Percentiles rank a stretch among this genome's conserved stretches.
phyloP scores from a whole-genome alignment of 2,888 invertebrate species.

The Phlogophora meticulosa region DNA sequence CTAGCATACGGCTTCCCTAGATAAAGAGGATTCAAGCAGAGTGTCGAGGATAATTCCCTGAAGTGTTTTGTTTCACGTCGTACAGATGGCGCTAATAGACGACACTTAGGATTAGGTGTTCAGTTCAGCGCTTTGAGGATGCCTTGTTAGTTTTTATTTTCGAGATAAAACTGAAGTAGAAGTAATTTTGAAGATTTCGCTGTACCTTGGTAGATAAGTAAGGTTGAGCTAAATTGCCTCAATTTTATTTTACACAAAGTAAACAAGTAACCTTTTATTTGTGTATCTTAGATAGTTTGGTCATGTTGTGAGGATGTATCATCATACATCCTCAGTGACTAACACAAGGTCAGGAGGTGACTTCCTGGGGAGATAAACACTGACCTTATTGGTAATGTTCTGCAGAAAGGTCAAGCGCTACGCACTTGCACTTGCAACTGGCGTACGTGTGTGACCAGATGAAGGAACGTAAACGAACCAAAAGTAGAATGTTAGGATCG shows the following conservation, averaged over 20 bases:
- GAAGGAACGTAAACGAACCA: too few species aligned
- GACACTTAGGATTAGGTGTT: constrained; percentile 30
- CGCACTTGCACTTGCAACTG: too few species aligned
- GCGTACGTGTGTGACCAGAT: too few species aligned
- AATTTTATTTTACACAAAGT: constrained; percentile 4
- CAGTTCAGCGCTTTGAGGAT: constrained; percentile 12
- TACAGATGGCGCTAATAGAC: constrained; percentile 46
- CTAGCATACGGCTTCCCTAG: constrained; percentile 35
- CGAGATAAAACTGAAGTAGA: constrained; percentile 14
- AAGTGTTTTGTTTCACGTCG: constrained; percentile 54
- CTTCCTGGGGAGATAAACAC: too few species aligned
- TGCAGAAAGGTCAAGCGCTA: too few species aligned
- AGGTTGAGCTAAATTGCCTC: constrained; percentile 11
- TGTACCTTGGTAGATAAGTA: constrained; percentile 3
- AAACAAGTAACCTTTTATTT: too few species aligned
- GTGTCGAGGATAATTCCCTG: constrained; percentile 48
- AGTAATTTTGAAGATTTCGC: constrained; percentile 9
- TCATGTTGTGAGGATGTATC: too few species aligned
- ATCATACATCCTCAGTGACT: too few species aligned
- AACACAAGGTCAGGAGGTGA: background rate
- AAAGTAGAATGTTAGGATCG: too few species aligned
- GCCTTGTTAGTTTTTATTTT: constrained; percentile 39
- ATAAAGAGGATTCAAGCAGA: constrained; percentile 34
- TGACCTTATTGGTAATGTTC: too few species aligned
- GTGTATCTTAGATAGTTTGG: too few species aligned